These are phyloP conservation scores for Philereme transversata DNA, from an alignment of 2,888 invertebrate species.

Conservation along the genomic window DNA sequence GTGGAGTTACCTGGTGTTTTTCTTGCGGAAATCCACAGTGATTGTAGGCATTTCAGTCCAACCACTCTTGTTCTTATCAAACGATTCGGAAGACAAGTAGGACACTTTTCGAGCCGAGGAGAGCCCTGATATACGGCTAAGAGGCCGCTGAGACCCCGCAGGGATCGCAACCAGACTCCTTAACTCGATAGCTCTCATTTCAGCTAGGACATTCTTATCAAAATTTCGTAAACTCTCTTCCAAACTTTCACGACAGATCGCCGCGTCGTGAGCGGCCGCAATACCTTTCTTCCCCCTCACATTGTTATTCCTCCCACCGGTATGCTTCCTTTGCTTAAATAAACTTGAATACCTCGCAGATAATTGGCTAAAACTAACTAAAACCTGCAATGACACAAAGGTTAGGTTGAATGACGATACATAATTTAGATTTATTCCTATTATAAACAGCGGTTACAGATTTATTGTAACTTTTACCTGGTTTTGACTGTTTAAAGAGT, in stretches of 20 bases:
- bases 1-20: constrained; percentile 45
- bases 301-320: constrained; percentile 60
- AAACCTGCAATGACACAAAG: constrained; percentile 76
- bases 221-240: constrained; percentile 70
- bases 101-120: constrained; percentile 64
- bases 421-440: constrained; percentile 28
- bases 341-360: constrained; percentile 73
- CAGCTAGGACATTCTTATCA: constrained; percentile 71
- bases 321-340: constrained; percentile 74
- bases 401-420: constrained; percentile 67
- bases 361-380: constrained; percentile 80
- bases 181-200: constrained; percentile 66
- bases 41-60: constrained; percentile 56
- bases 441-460: neutral
- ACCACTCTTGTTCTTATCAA: constrained; percentile 74
- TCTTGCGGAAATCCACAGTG: constrained; percentile 55
- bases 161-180: constrained; percentile 53
- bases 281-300: constrained; percentile 63
- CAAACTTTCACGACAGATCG: constrained; percentile 69
- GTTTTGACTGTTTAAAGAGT: constrained; percentile 81
- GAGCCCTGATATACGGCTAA: constrained; percentile 44
- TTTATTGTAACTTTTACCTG: constrained; percentile 59
- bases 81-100: constrained; percentile 65
- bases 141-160: constrained; percentile 43
- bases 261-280: constrained; percentile 56